Evolutionary conservation across 2,113 vertebrate species (phyloP).

Genomic region (Phrynosoma blainvillii): DNA sequence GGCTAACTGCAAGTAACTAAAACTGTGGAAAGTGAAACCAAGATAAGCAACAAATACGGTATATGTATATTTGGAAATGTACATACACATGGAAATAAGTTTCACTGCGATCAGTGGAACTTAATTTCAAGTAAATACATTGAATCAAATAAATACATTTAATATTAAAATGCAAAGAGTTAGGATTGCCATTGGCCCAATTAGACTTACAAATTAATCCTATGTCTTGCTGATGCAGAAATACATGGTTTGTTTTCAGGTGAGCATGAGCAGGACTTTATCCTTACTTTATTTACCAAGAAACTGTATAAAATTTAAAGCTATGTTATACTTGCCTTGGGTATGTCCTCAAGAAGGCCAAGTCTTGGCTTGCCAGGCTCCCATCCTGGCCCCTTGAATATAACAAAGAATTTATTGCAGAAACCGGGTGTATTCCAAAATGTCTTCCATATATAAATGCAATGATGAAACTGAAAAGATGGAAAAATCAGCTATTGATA

Average conservation of each 20-base stretch:
- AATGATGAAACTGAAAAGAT: constrained; percentile 82
- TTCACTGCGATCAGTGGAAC: background rate
- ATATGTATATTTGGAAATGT: background rate
- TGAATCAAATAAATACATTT: background rate
- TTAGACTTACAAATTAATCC: background rate
- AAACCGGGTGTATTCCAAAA: constrained; percentile 81
- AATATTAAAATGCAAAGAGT: background rate
- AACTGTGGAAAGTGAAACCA: too few relatives aligned
- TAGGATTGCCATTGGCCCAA: background rate
- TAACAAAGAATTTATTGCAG: constrained; percentile 84
- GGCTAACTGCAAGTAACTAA: too few relatives aligned
- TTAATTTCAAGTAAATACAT: background rate
- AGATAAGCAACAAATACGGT: background rate
- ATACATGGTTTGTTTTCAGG: constrained; percentile 52
- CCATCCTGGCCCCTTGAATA: constrained; percentile 94
- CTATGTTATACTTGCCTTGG: constrained; percentile 80
- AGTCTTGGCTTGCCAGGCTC: constrained; percentile 88
- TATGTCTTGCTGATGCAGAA: background rate
- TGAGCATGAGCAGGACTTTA: constrained; percentile 50
- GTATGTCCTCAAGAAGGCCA: constrained; percentile 83
- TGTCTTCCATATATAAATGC: constrained; percentile 80
- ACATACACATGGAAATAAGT: too few relatives aligned
- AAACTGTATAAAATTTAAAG: constrained; percentile 58
- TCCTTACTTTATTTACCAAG: constrained; percentile 49
- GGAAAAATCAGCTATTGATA: constrained; percentile 12